Conservation (phyloP, 2,797 vertebrate genomes). For the Avahi laniger region DNA sequence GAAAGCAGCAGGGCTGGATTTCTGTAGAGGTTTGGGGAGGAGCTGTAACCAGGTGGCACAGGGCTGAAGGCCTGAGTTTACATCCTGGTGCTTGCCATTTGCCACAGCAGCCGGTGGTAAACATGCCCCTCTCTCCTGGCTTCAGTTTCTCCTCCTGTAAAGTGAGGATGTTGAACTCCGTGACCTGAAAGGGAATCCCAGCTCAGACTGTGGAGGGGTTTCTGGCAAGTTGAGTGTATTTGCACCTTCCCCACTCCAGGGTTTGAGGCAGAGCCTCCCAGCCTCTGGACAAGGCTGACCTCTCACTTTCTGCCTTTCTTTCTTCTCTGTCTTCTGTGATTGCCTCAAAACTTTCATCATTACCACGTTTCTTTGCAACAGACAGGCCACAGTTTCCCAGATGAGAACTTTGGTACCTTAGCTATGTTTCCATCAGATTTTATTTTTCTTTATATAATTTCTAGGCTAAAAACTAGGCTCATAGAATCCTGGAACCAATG, state of each 20-base stretch:
- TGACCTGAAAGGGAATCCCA: neutral
- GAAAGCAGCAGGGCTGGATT: neutral
- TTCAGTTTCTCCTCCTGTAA: slow-evolving; percentile 37
- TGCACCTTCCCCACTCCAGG: neutral
- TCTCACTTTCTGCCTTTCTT: neutral
- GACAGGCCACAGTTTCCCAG: neutral
- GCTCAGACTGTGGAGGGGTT: neutral
- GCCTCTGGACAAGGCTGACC: neutral
- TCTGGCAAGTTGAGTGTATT: neutral
- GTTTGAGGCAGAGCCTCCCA: neutral
- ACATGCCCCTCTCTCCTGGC: neutral
- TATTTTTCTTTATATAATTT: slow-evolving; percentile 10
- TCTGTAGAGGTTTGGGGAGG: neutral
- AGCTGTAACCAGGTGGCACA: neutral
- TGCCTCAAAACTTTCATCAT: neutral
- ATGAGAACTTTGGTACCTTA: neutral
- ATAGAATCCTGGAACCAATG: neutral
- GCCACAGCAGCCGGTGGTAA: neutral
- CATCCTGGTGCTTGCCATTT: neutral
- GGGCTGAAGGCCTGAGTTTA: neutral
- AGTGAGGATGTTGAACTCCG: slow-evolving; percentile 20
- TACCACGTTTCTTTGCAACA: neutral
- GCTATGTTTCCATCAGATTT: slow-evolving; percentile 4
- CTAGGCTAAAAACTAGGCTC: slow-evolving; percentile 24
- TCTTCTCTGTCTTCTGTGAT: neutral